Conservation (phyloP, 2,888 invertebrate species). For the Mesoligia furuncula region DNA sequence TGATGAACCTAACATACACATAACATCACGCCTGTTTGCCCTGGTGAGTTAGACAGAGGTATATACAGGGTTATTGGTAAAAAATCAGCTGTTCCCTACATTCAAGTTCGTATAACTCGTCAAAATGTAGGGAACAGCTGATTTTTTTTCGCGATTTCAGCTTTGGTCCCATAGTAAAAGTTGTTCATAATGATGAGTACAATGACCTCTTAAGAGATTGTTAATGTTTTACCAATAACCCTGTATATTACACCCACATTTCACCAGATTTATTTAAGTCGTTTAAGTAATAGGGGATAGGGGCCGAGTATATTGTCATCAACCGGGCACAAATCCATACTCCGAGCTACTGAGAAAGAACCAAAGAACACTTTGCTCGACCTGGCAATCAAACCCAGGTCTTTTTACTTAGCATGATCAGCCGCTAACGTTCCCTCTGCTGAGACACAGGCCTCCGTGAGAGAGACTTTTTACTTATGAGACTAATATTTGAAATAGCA, state of each 20-base stretch:
- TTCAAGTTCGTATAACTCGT: no score
- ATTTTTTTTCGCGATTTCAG: no score
- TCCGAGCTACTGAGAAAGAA: no score
- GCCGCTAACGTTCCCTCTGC: neutral
- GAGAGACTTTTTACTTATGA: constrained; percentile 34
- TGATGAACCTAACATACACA: neutral
- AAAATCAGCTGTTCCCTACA: no score
- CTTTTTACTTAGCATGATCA: neutral
- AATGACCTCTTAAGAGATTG: no score
- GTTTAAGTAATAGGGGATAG: neutral
- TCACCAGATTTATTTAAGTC: neutral
- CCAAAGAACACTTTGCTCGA: no score
- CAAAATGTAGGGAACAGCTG: no score
- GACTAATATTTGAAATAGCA: constrained; percentile 49
- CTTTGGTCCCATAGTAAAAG: no score
- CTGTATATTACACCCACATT: neutral
- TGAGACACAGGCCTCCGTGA: neutral
- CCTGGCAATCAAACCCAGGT: neutral
- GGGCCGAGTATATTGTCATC: neutral
- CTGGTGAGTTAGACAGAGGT: neutral
- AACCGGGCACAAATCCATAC: neutral
- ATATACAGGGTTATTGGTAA: no score
- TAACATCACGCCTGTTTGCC: neutral
- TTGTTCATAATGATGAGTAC: no score
- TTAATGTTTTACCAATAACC: no score